Evolutionary conservation across 2,888 invertebrate species (phyloP).

Genomic region (Octodonta nipae): DNA sequence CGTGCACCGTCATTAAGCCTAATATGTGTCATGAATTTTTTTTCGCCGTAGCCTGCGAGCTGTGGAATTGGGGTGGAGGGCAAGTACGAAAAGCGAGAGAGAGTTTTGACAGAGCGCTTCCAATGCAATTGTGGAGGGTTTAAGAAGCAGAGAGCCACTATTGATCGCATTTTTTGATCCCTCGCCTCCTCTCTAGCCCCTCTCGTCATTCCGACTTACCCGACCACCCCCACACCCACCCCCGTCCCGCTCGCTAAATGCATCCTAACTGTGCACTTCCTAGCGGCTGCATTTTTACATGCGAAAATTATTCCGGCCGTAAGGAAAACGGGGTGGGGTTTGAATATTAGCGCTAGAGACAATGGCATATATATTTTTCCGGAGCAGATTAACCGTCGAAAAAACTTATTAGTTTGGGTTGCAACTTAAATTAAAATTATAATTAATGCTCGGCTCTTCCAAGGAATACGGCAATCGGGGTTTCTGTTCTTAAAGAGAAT

Average conservation of each 20-base stretch:
- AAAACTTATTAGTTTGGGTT: too few relatives aligned
- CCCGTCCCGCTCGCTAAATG: slow-evolving; percentile 24
- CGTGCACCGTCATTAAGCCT: too few relatives aligned
- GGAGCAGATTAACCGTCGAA: too few relatives aligned
- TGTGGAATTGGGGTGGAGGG: too few relatives aligned
- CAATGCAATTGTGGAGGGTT: slow-evolving; percentile 37
- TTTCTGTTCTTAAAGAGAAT: too few relatives aligned
- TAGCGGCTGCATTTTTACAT: slow-evolving; percentile 24
- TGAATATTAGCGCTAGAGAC: too few relatives aligned
- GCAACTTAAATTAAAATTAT: too few relatives aligned
- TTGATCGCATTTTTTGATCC: slow-evolving; percentile 41
- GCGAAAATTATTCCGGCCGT: slow-evolving; percentile 18
- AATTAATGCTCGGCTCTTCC: too few relatives aligned
- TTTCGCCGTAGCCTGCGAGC: background rate
- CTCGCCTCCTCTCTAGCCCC: slow-evolving; percentile 28
- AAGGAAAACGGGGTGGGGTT: too few relatives aligned
- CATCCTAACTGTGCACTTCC: slow-evolving; percentile 26
- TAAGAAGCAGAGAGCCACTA: slow-evolving; percentile 36
- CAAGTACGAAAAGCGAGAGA: slow-evolving; percentile 16
- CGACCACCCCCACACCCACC: slow-evolving; percentile 15
- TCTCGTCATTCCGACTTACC: slow-evolving; percentile 17
- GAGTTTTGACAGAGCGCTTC: slow-evolving; percentile 38
- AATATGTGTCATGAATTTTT: too few relatives aligned
- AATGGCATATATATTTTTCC: too few relatives aligned
- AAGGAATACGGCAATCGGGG: too few relatives aligned